Evolutionary conservation across 2,888 invertebrate species (phyloP).

Genomic region (Drosophila nr. fundita): DNA sequence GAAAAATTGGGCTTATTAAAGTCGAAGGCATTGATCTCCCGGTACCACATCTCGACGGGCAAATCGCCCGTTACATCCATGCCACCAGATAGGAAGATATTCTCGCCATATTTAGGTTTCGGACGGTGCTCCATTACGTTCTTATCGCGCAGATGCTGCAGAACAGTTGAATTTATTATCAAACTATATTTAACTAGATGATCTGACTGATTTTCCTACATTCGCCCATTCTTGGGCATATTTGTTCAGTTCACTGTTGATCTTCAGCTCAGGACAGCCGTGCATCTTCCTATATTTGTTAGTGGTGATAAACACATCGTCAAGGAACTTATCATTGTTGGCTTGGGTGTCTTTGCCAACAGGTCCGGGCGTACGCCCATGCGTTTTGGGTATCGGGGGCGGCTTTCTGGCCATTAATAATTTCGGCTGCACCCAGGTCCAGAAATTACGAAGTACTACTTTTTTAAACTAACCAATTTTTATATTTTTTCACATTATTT

Average conservation of each 20-base stretch:
- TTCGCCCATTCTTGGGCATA: conserved; percentile 91
- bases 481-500: neutral
- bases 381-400: conserved; percentile 62
- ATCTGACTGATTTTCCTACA: conserved; percentile 68
- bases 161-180: neutral
- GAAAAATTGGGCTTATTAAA: conserved; percentile 88
- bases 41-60: conserved; percentile 88
- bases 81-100: conserved; percentile 92
- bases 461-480: conserved; percentile 16
- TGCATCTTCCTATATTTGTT: conserved; percentile 90
- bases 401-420: conserved; percentile 46
- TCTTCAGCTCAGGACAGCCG: conserved; percentile 88
- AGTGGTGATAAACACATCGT: conserved; percentile 85
- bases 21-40: conserved; percentile 89
- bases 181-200: neutral
- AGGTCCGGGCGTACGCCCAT: conserved; percentile 59
- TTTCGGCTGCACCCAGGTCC: conserved; percentile 25
- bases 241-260: conserved; percentile 88
- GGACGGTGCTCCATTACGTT: conserved; percentile 90
- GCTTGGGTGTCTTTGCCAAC: conserved; percentile 62
- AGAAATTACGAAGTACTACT: conserved; percentile 14
- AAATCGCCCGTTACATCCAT: conserved; percentile 85
- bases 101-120: conserved; percentile 92
- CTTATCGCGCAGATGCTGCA: conserved; percentile 75
- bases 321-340: conserved; percentile 62